Evolutionary conservation across 2,888 invertebrate genomes (phyloP).

Genomic region (Drosophila koepferae): DNA sequence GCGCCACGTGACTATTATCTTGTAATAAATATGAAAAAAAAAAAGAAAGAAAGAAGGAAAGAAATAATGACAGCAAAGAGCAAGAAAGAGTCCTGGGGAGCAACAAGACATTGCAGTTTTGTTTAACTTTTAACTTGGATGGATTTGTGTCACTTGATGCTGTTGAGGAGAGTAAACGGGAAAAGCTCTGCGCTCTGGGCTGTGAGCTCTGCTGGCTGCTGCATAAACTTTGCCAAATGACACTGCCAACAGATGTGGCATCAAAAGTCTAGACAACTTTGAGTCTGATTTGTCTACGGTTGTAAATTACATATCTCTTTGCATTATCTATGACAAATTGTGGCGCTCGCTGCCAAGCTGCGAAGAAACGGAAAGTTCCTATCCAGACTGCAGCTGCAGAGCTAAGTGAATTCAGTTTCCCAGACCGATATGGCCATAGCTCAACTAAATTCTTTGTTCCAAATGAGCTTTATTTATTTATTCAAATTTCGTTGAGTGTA

Average conservation of each 20-base stretch:
- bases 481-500: neutral
- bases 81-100: neutral
- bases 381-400: neutral
- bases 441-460: neutral
- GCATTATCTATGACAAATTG: conserved; percentile 63
- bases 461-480: neutral
- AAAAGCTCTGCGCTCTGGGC: neutral
- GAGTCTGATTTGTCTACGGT: conserved; percentile 51
- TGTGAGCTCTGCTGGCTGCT: conserved; percentile 9
- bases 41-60: neutral
- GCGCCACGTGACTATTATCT: conserved; percentile 50
- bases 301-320: conserved; percentile 62
- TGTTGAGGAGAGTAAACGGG: conserved; percentile 7
- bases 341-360: conserved; percentile 15
- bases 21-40: conserved; percentile 12
- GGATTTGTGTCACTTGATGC: conserved; percentile 69
- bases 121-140: conserved; percentile 72
- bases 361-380: neutral
- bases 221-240: conserved; percentile 51
- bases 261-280: conserved; percentile 55
- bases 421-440: neutral
- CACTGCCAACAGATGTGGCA: conserved; percentile 55
- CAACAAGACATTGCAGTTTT: conserved; percentile 56
- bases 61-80: conserved; percentile 1
- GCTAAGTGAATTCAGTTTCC: neutral